Evolutionary conservation across 2,888 invertebrate genomes (phyloP).

Genomic region (Meteorus cinctellus): DNA sequence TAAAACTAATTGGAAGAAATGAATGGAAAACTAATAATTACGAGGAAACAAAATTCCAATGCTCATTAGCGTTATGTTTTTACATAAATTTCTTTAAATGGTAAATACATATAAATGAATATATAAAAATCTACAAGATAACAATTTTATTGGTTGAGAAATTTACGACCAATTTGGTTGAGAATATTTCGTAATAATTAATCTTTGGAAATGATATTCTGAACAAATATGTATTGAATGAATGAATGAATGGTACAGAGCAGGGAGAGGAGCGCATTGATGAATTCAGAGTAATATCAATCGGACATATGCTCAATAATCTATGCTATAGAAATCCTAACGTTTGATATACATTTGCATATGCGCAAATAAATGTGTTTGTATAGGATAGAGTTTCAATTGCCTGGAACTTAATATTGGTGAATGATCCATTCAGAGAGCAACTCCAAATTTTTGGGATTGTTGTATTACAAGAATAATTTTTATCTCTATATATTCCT

Average conservation of each 20-base stretch:
- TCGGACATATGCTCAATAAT: neutral
- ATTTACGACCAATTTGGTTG: neutral
- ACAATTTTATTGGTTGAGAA: neutral
- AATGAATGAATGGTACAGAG: neutral
- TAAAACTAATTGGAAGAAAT: neutral
- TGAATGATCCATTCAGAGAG: too few species aligned
- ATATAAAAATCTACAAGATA: neutral
- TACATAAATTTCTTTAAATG: neutral
- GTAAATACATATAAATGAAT: neutral
- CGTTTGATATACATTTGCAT: too few species aligned
- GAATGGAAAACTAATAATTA: neutral
- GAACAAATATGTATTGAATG: neutral
- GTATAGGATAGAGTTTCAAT: neutral
- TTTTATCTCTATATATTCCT: too few species aligned
- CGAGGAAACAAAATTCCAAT: neutral
- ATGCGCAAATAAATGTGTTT: neutral
- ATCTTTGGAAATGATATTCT: neutral
- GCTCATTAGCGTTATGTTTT: neutral
- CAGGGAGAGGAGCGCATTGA: neutral
- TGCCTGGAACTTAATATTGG: neutral
- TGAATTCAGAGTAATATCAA: neutral
- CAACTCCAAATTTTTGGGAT: too few species aligned
- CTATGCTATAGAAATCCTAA: neutral
- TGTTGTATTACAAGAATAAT: too few species aligned
- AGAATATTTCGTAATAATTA: neutral